A percentile compares a stretch with the other conserved stretches of the same genome.
Evolutionary conservation across 1,140 invertebrate species (phyloP).

Genomic region (Anagrus nilaparvatae): DNA sequence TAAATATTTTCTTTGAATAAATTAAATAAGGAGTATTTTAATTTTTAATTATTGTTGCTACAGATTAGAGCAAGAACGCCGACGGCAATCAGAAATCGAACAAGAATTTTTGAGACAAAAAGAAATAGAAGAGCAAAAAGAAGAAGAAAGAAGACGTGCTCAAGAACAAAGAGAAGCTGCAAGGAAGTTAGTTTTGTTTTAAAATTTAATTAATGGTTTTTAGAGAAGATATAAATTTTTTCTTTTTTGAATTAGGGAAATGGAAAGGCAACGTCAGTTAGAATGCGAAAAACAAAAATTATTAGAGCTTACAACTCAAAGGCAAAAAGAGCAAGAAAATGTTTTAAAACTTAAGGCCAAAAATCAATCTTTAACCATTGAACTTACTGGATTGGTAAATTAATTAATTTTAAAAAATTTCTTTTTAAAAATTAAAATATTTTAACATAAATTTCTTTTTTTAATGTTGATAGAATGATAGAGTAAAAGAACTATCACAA

Average conservation of each 20-base stretch:
- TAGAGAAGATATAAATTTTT: constrained; percentile 5
- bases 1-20: background rate
- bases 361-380: constrained; percentile 76
- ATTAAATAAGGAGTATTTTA: constrained; percentile 4
- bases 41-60: constrained; percentile 4
- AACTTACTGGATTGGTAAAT: constrained; percentile 60
- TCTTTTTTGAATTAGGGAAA: constrained; percentile 53
- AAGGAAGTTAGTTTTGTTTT: constrained; percentile 44
- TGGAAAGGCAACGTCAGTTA: constrained; percentile 87
- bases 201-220: constrained; percentile 2
- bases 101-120: constrained; percentile 73
- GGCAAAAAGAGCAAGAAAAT: constrained; percentile 79
- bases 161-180: constrained; percentile 73
- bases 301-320: constrained; percentile 72
- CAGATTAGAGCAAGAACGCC: constrained; percentile 52
- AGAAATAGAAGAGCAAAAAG: constrained; percentile 63
- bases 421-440: constrained; percentile 3
- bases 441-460: constrained; percentile 10
- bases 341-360: constrained; percentile 83
- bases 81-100: constrained; percentile 59
- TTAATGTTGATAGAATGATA: constrained; percentile 56
- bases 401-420: constrained; percentile 7
- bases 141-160: constrained; percentile 60
- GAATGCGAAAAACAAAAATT: constrained; percentile 94
- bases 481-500: constrained; percentile 75